A percentile compares a stretch with the other conserved stretches of the same genome.
phyloP scores from a whole-genome alignment of 2,113 vertebrate species.

The Mystacornis crossleyi region DNA sequence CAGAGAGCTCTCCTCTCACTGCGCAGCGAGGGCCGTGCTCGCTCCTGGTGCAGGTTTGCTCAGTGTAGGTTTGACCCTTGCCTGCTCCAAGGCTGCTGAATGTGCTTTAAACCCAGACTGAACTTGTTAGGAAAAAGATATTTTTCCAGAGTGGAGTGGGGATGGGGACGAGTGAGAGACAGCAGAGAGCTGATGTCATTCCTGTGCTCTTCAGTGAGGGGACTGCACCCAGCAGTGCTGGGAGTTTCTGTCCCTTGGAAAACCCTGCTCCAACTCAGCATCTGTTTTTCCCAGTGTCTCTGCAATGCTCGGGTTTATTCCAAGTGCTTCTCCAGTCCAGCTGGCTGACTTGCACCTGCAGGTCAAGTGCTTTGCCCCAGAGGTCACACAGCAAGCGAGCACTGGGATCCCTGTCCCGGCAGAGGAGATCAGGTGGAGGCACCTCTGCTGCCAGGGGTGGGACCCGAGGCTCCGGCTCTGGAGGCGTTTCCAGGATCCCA shows the following conservation, averaged over 20 bases:
- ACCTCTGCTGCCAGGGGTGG: background rate
- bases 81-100: background rate
- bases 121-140: background rate
- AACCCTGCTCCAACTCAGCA: background rate
- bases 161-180: background rate
- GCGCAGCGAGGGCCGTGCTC: background rate
- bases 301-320: background rate
- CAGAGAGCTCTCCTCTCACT: background rate
- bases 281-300: background rate
- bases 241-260: background rate
- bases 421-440: background rate
- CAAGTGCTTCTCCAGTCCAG: background rate
- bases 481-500: background rate
- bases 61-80: background rate
- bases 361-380: background rate
- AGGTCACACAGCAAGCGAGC: background rate
- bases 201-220: background rate
- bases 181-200: background rate
- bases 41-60: background rate
- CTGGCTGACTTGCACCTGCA: background rate
- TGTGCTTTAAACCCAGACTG: background rate
- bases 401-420: background rate
- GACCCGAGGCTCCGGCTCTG: background rate
- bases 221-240: background rate
- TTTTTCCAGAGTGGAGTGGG: background rate